Evolutionary conservation across 2,113 vertebrate species (phyloP), one percentile per base, ranked within the genome.

Genomic region (Triplophysa tibetana): DNA sequence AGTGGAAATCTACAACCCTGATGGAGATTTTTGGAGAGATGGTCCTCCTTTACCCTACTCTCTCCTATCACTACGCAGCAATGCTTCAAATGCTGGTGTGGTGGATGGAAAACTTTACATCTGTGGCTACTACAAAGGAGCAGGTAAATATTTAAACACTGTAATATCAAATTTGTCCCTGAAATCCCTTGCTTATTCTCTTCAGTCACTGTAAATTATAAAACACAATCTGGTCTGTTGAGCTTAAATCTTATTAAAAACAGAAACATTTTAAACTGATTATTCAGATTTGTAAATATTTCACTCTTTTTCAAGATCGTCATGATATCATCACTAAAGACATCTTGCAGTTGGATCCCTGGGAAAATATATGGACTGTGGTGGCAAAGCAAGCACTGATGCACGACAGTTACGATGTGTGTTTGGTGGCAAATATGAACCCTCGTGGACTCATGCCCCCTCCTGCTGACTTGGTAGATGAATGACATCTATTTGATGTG

Each of bases 341-440:
- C 85, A 96, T 99, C 85, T 83, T 99, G 60, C 96, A 97, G 87
- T 85, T 99, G 86, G 94, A 99, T 66, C 95, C 95, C 0, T 95
- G 94, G 95, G 95, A 97, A 66, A 96, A 95, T 78, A 93, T 93
- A 41, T 99, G 98, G 98, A 97, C 94, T 0, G 93, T 95, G 16
- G 92, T 95, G 23, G 94, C 94, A 72, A 80, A 92, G 33, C 79
- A 90, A 0, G 94, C 90, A 81, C 93, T 96, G 88, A 99, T 99
- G 98, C 98, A 99, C 0, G 95, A 99, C 88, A 95, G 91, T 86
- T 99, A 99, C 0, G 97, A 98, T 0, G 96, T 97, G 58, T 99
- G 98, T 82, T 92, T 99, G 6, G 96, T 99, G 73, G 97, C 98
- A 73, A 94, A 91, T 60, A 92, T 99, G 85, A 99, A 99, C 86